phyloP scores from a whole-genome alignment of 1,140 invertebrate species.

The Plectus sambesii region DNA sequence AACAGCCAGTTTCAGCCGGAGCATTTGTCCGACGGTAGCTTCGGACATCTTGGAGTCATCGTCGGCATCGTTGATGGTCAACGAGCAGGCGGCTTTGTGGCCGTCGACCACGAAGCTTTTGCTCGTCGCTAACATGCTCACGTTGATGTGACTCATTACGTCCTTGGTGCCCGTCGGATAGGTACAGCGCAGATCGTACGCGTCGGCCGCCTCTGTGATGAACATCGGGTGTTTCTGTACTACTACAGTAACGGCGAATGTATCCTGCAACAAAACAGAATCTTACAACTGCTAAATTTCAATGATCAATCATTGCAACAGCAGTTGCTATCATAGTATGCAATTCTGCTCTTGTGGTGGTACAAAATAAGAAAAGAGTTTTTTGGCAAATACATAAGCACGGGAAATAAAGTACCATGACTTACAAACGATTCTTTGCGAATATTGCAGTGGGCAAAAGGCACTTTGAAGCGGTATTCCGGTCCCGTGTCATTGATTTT shows the following conservation, averaged over 20 bases:
- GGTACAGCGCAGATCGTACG: constrained; percentile 33
- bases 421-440: constrained; percentile 28
- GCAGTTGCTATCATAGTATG: too few species aligned
- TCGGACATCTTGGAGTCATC: constrained; percentile 18
- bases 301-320: too few species aligned
- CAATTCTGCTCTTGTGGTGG: too few species aligned
- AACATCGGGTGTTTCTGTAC: constrained; percentile 36
- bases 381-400: neutral
- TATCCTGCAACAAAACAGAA: constrained; percentile 26
- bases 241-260: constrained; percentile 35
- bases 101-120: constrained; percentile 26
- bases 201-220: constrained; percentile 30
- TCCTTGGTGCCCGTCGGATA: constrained; percentile 24
- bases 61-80: constrained; percentile 31
- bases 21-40: constrained; percentile 35
- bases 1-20: constrained; percentile 30
- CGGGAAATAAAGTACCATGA: too few species aligned
- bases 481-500: too few species aligned
- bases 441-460: constrained; percentile 34
- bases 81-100: constrained; percentile 22
- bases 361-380: neutral
- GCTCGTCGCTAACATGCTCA: constrained; percentile 25
- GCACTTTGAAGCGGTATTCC: constrained; percentile 29
- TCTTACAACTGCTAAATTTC: too few species aligned
- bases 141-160: constrained; percentile 27